Base-by-base conservation (phyloP, 1,140 invertebrate species). In the Galleria mellonella region DNA sequence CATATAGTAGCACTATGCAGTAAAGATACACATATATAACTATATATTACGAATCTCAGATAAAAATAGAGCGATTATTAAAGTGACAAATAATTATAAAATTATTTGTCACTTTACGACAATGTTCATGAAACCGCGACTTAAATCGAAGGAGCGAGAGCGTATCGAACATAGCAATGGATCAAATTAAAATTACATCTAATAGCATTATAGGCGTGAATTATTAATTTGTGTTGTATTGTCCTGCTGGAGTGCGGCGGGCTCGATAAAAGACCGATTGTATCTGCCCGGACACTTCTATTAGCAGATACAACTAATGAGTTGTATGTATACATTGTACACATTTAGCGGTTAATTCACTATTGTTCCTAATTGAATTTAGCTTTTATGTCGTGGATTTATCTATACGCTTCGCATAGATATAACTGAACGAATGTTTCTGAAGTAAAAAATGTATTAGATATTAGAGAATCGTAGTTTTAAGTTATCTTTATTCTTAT, bases 141-240 rank as follows among this genome's bases (percentile, higher is more conserved):
- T 37, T 37, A 37, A 37, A 8, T 37, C 45, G 41, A 55, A 53
- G 41, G 50, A 6, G 51, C 47, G 59, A 72, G 54, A 72, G 51
- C 65, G 69, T 76, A 69, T 76, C 71, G 64, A 70, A 73, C 51
- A 51, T 31, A 55, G 57, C 54, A 66, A 72, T 61, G 57, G 61
- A 62, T 53, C 44, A 72, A 83, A 79, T 79, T 79, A 83, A 83
- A 83, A 76, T 67, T 69, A 76, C 69, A 58, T 67, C 50, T 72
- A 69, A 70, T 62, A 55, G 53, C 51, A 73, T 70, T 62, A 65
- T 71, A 72, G 60, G 72, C 72, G 73, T 76, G 74, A 72, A 78
- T 72, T 77, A 81, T 81, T 83, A 83, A 83, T 83, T 83, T 76
- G 60, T 62, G 51, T 43, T 59, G 47, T 63, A 78, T 83, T 83